phyloP scores from a whole-genome alignment of 2,797 vertebrate species.

The Streptopelia turtur region DNA sequence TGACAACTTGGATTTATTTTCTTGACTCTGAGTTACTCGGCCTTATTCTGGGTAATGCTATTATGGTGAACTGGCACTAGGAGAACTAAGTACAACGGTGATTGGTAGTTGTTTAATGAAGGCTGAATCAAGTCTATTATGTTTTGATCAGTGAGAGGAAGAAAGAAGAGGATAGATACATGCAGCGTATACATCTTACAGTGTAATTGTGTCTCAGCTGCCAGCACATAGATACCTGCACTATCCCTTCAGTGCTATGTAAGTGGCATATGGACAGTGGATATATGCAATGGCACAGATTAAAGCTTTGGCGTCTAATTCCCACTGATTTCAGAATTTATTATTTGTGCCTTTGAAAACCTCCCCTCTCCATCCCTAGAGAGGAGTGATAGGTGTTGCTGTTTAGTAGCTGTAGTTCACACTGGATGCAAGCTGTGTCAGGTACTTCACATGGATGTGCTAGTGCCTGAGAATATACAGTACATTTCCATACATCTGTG shows the following conservation, averaged over 20 bases:
- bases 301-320: conserved; percentile 20
- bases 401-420: neutral
- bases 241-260: neutral
- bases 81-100: neutral
- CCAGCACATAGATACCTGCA: neutral
- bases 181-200: neutral
- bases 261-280: neutral
- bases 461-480: neutral
- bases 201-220: neutral
- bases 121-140: neutral
- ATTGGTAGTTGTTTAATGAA: neutral
- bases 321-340: neutral
- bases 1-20: neutral
- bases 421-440: neutral
- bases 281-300: neutral
- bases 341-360: neutral
- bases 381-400: neutral
- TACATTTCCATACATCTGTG: neutral
- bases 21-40: neutral
- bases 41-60: neutral
- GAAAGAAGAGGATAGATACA: accelerated
- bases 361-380: neutral
- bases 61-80: neutral
- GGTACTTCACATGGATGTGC: neutral
- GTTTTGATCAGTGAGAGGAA: neutral